Evolutionary conservation across 2,113 vertebrate species (phyloP), one percentile per base, ranked within the genome.

Genomic region (Ammodytes marinus): DNA sequence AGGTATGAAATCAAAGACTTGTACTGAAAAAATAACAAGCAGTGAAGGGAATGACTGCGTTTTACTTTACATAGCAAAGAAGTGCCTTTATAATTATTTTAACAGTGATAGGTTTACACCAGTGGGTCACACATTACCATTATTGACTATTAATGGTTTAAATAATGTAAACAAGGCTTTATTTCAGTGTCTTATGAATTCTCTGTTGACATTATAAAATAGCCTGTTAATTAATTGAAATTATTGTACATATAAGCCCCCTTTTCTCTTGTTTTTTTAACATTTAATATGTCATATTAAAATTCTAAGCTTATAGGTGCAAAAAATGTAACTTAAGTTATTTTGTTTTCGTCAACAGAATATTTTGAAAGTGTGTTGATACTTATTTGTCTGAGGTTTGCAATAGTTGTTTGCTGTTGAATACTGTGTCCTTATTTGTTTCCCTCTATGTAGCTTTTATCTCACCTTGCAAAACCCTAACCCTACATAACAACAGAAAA

Each of bases 241-340:
- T 39, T 49, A 37, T 64, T 67, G 15, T 9, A 63, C 57, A 55
- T 54, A 15, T 72, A 13, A 15, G 6, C 19, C 12, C 46, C 15
- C 52, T 12, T 63, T 68, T 53, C 13, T 40, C 14, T 13, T 72
- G 8, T 86, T 78, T 76, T 71, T 52, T 71, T 54, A 61, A 72
- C 74, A 66, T 84, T 52, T 27, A 79, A 71, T 74, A 73, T 84
- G 50, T 78, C 70, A 6, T 71, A 63, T 66, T 57, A 27, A 8
- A 59, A 78, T 53, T 67, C 14, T 55, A 71, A 75, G 61, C 63
- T 77, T 72, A 15, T 50, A 63, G 49, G 2, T 69, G 69, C 11
- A 71, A 55, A 64, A 74, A 50, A 58, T 74, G 46, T 83, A 85
- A 83, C n/a, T 89, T 81, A 85, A 85, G 27, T 89, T 81, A 63